Evolutionary conservation across 1,140 invertebrate genomes (phyloP).

Genomic region (Charaxes varanes): DNA sequence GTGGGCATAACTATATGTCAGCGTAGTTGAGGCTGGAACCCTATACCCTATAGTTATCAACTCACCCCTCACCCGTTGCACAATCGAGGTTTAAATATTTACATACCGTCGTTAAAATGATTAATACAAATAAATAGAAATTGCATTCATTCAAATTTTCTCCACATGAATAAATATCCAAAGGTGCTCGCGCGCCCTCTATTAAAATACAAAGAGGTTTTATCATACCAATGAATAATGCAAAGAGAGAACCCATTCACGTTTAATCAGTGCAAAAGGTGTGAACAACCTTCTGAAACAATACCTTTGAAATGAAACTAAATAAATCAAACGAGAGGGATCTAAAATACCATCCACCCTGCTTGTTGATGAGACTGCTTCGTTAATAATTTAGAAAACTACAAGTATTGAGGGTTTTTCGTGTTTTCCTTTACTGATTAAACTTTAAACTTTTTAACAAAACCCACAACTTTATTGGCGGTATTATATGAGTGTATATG

Average conservation of each 20-base stretch:
- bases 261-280: constrained; percentile 23
- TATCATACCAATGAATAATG: constrained; percentile 28
- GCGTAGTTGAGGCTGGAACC: too few species aligned
- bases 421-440: too few species aligned
- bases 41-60: too few species aligned
- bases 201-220: constrained; percentile 31
- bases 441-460: too few species aligned
- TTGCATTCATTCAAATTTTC: constrained; percentile 12
- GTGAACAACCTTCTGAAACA: constrained; percentile 25
- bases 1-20: too few species aligned
- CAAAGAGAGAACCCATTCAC: constrained; percentile 20
- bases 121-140: neutral
- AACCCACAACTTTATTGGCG: too few species aligned
- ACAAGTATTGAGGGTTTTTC: too few species aligned
- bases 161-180: constrained; percentile 10
- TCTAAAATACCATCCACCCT: constrained; percentile 11
- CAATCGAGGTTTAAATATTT: too few species aligned
- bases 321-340: constrained; percentile 18
- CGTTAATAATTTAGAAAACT: too few species aligned
- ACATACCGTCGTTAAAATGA: neutral
- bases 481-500: too few species aligned
- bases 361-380: constrained; percentile 9
- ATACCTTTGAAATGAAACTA: constrained; percentile 22
- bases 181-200: constrained; percentile 9
- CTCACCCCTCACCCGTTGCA: too few species aligned